phyloP scores from a whole-genome alignment of 2,888 invertebrate genomes.

The Dolomedes plantarius region DNA sequence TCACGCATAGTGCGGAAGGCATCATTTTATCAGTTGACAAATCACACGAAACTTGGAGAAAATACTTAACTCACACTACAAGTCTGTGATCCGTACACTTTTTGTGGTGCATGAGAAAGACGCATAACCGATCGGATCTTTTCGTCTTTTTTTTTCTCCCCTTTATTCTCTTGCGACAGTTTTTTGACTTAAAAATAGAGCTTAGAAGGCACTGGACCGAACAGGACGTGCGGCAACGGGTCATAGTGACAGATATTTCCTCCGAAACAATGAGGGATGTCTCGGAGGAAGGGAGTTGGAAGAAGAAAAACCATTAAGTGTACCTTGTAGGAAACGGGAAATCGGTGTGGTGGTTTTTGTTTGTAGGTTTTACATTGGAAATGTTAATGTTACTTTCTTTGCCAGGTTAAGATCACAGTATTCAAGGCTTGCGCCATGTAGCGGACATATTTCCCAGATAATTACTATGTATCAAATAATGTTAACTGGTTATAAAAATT shows the following conservation, averaged over 20 bases:
- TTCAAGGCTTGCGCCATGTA: too few relatives aligned
- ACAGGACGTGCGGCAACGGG: not conserved
- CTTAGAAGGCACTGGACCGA: constrained; percentile 1
- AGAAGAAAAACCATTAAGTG: too few relatives aligned
- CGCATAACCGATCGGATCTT: not conserved
- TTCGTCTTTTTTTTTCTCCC: not conserved
- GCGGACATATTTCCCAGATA: too few relatives aligned
- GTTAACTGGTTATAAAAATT: too few relatives aligned
- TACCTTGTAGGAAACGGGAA: not conserved
- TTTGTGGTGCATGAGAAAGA: constrained; percentile 1
- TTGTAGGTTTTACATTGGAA: too few relatives aligned
- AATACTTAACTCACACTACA: not conserved
- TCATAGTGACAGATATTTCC: not conserved
- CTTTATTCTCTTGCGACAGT: not conserved
- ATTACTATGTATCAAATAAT: too few relatives aligned
- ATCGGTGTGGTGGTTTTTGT: not conserved
- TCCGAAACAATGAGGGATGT: constrained; percentile 4
- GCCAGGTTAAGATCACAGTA: too few relatives aligned
- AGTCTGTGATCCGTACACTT: not conserved
- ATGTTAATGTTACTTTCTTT: too few relatives aligned
- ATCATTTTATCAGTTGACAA: not conserved
- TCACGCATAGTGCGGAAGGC: constrained; percentile 1
- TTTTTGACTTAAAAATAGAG: constrained; percentile 7
- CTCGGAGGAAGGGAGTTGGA: not conserved
- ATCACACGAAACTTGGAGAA: constrained; percentile 11